Evolutionary conservation across 1,140 invertebrate genomes (phyloP).

Genomic region (Drosophila repleta): DNA sequence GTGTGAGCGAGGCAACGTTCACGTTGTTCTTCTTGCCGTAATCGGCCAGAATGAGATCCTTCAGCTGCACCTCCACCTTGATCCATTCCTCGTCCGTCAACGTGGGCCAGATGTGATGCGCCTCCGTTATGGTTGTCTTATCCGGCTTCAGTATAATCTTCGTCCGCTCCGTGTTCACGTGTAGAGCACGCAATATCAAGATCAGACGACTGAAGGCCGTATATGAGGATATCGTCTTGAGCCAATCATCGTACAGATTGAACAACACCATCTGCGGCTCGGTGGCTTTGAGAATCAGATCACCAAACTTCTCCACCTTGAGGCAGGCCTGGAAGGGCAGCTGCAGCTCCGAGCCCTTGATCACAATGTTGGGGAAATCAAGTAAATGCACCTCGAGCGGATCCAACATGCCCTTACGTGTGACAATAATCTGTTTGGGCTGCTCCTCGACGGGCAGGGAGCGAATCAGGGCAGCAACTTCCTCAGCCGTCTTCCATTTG

Average conservation of each 20-base stretch:
- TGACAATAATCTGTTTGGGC: conserved; percentile 99
- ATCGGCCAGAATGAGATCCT: conserved; percentile 99
- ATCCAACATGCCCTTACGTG: conserved; percentile 99
- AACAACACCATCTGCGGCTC: conserved; percentile 99
- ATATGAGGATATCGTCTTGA: conserved; percentile 98
- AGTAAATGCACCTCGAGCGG: conserved; percentile 99
- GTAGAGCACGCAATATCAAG: conserved; percentile 97
- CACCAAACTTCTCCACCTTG: conserved; percentile 99
- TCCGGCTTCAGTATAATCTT: conserved; percentile 99
- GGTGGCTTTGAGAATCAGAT: conserved; percentile 99
- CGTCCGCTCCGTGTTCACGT: conserved; percentile 99
- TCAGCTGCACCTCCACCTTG: conserved; percentile 98
- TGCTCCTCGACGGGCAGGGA: conserved; percentile 99
- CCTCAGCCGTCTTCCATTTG: conserved; percentile 99
- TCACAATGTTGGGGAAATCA: conserved; percentile 99
- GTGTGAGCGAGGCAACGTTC: conserved; percentile 98
- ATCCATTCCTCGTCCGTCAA: conserved; percentile 99
- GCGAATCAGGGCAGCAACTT: conserved; percentile 99
- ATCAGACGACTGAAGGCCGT: conserved; percentile 99
- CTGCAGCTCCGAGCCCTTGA: conserved; percentile 99
- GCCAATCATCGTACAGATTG: conserved; percentile 99
- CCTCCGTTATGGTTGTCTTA: conserved; percentile 99
- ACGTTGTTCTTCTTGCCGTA: conserved; percentile 99
- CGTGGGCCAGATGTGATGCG: conserved; percentile 99
- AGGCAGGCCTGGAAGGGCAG: conserved; percentile 98